Base-by-base conservation (phyloP, 2,797 vertebrate species). In the Myotis pilosus region DNA sequence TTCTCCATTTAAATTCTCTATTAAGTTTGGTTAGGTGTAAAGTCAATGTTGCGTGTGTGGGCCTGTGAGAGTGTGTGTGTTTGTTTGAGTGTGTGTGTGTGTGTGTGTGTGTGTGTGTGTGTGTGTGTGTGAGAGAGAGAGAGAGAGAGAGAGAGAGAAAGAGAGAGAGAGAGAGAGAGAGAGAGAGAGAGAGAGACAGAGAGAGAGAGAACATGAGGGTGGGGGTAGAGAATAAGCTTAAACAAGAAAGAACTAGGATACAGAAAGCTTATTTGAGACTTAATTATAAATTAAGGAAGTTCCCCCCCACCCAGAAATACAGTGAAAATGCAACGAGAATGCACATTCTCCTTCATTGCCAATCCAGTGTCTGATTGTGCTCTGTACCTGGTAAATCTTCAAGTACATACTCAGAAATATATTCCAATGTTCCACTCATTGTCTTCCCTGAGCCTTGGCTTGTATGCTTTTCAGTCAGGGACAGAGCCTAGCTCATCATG, bases 231-330 rank as follows among this genome's bases (percentile, higher is more conserved):
- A 68, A 47, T 16, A 68, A 78, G 22, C 3, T 38, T 55, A 23
- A 36, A 53, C 6, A 62, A 82, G 30, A 92, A 62, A 82, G 30
- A 92, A 25, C 30, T 66, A 89, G 5, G 15, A 0, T 17, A 66
- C 1, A 83, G 20, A 51, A 57, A 79, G 12, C 6, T 71, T 38
- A 13, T 68, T 0, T 81, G 16, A 72, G 2, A 84, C 3, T 80
- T 79, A 95, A 78, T 78, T 92, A 92, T 66, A 60, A 93, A 74
- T 36, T 90, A 47, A 33, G 47, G 28, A 78, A 78, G 2, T 81
- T n/a, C 17, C 53, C 75, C 3, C 38, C 80, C 71, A 20, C n/a
- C 20, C 16, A 60, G 20, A 92, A 94, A 78, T 78, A 47, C n/a
- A 92, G 33, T 22, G 25, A 57, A 83, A 87, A 53, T 30, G 4